Percentiles rank a stretch among this genome's conserved stretches.
Evolutionary conservation across 2,113 vertebrate genomes (phyloP).

Genomic region (Sapajus apella): DNA sequence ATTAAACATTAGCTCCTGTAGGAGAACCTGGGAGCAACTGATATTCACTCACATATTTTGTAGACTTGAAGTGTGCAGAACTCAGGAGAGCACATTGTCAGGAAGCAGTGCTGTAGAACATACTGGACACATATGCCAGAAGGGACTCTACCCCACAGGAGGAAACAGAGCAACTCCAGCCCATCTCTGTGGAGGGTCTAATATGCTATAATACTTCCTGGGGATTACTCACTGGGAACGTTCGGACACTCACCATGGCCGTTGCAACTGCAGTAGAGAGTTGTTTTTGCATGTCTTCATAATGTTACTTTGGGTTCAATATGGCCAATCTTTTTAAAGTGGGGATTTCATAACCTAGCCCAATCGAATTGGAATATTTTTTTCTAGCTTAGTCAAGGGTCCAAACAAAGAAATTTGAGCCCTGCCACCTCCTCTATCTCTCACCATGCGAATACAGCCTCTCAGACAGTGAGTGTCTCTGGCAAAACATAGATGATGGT

Average conservation of each 20-base stretch:
- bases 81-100: too few relatives aligned
- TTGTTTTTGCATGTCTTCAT: neutral
- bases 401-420: neutral
- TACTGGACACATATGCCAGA: neutral
- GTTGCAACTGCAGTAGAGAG: neutral
- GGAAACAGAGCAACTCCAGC: neutral
- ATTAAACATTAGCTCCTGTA: neutral
- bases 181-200: neutral
- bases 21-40: neutral
- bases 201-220: too few relatives aligned
- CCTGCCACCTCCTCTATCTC: neutral
- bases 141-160: neutral
- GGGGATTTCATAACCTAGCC: neutral
- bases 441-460: neutral
- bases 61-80: neutral
- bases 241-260: accelerated
- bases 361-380: neutral
- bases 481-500: neutral
- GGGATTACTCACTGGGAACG: accelerated
- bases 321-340: neutral
- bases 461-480: neutral
- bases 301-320: neutral
- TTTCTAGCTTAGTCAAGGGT: neutral
- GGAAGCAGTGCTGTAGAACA: neutral
- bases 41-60: neutral